Percentiles rank a stretch among this genome's conserved stretches.
These are phyloP conservation scores for Rhyacophila evoluta DNA, from an alignment of 2,888 invertebrate species.

Conservation along the genomic window DNA sequence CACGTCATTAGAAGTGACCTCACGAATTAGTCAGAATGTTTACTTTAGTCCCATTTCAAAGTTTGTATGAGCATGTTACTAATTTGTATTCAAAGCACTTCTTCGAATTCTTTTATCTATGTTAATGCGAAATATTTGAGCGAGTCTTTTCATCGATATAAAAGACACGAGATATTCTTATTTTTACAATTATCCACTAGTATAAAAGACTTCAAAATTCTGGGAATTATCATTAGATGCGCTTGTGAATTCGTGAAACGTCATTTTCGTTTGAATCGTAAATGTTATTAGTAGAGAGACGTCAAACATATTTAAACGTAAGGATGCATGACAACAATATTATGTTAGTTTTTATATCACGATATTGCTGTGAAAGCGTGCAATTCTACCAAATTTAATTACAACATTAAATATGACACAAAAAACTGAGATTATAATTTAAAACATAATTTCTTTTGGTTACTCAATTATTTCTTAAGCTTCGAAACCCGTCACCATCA, in stretches of 20 bases:
- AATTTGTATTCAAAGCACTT: neutral
- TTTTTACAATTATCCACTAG: neutral
- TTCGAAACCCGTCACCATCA: no score
- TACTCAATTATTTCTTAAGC: no score
- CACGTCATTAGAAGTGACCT: constrained; percentile 1
- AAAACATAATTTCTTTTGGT: no score
- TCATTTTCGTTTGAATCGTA: neutral
- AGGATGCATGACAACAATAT: neutral
- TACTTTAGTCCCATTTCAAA: neutral
- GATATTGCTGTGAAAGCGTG: no score
- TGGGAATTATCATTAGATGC: neutral
- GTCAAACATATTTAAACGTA: neutral
- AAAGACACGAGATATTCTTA: neutral
- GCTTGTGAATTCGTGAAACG: neutral
- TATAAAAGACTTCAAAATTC: neutral
- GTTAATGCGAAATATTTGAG: neutral
- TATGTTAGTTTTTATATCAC: no score
- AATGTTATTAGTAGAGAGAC: neutral
- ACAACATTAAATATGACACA: no score
- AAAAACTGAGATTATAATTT: no score
- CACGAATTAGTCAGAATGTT: constrained; percentile 1
- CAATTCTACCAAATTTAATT: no score
- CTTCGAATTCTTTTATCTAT: neutral
- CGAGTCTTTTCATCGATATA: neutral
- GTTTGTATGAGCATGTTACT: neutral